Base-by-base conservation (phyloP, 37 sponge, comb jelly and placozoan species). In the Aplysina aerophoba region DNA sequence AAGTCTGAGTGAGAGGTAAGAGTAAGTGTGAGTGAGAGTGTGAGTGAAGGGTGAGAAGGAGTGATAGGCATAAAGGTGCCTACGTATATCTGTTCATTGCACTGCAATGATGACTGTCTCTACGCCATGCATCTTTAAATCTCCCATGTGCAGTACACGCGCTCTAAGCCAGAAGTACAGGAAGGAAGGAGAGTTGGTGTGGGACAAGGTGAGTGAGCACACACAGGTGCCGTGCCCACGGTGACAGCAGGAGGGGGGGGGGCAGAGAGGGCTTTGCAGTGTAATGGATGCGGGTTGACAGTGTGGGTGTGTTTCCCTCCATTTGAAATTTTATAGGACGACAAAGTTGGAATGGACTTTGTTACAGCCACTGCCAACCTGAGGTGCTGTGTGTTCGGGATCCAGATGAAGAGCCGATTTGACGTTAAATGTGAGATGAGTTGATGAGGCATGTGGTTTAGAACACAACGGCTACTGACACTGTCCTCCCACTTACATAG, bases 131-230 rank as follows among this genome's bases (percentile, higher is more conserved):
- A 28, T 30, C 65, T 8, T 28, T 63, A 28, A n/a, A n/a, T 8
- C 50, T 44, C 50, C 50, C 50, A 66, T 8, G 15, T 57, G 44
- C 54, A 87, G 87, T 81, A 81, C 90, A 6, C n/a, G 56, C 20
- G 25, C 75, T 34, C 63, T 94, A 33, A 91, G 85, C 41, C 61
- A 83, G 25, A 44, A 67, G 69, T 86, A 84, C 67, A 81, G 54
- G 53, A 21, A 28, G 28, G 85, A 93, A 40, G 88, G 89, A 21
- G 90, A 91, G 31, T 81, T 97, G 54, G 80, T 89, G 1, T 97
- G 98, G 98, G 98, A 97, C 40, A 97, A 97, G 88, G 89, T 88
- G 55, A 84, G 59, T 50, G n/a, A n/a, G n/a, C n/a, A n/a, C n/a
- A n/a, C n/a, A n/a, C n/a, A n/a, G n/a, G n/a, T n/a, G n/a, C n/a